Percentiles rank a stretch among this genome's conserved stretches.
These are phyloP conservation scores for Varanus salvator DNA, from an alignment of 2,113 vertebrate genomes.

Conservation along the genomic window DNA sequence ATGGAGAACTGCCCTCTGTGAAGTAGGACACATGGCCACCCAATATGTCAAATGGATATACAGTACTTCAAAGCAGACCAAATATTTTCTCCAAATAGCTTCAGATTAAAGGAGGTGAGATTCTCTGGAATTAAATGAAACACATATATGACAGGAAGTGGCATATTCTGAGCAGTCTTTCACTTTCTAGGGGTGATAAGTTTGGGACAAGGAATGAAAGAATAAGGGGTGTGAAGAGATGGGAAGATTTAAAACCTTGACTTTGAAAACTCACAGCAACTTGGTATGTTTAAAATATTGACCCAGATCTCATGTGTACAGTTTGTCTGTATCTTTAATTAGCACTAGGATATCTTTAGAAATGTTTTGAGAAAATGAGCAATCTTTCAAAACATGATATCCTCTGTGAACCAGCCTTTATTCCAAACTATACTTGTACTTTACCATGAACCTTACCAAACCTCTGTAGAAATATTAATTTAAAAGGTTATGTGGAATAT, in stretches of 20 bases:
- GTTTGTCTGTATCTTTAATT: conserved; percentile 25
- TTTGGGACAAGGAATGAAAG: neutral
- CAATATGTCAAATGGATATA: neutral
- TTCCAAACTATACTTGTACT: neutral
- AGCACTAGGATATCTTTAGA: neutral
- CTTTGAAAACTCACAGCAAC: neutral
- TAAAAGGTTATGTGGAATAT: conserved; percentile 36
- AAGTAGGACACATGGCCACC: neutral
- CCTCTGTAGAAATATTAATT: conserved; percentile 18
- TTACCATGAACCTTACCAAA: neutral
- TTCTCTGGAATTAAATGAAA: conserved; percentile 6
- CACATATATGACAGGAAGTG: conserved; percentile 26
- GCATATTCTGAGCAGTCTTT: conserved; percentile 23
- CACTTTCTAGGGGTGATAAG: neutral
- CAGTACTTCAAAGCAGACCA: conserved; percentile 25
- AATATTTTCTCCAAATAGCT: conserved; percentile 10
- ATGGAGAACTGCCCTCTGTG: neutral
- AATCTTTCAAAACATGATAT: neutral
- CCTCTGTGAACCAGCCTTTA: neutral
- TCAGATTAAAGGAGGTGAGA: neutral
- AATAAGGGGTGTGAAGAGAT: neutral
- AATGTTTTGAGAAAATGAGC: conserved; percentile 23
- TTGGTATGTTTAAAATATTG: neutral
- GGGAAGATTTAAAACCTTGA: neutral
- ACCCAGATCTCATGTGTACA: neutral